These are phyloP conservation scores for Cotesia vestalis DNA, from an alignment of 1,140 invertebrate genomes.

Conservation along the genomic window DNA sequence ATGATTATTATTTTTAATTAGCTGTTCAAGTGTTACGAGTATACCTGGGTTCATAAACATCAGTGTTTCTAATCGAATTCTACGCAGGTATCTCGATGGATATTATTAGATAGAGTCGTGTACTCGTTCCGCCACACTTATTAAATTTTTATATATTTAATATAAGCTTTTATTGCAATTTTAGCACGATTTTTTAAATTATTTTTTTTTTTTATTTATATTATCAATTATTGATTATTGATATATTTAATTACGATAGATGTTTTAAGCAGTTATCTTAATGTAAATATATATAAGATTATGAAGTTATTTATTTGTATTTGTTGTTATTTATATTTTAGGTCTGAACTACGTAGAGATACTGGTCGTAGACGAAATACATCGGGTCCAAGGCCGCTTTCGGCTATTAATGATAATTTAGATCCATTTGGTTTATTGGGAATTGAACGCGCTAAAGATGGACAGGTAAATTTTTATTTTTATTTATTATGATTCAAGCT, in stretches of 20 bases:
- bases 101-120: constrained; percentile 29
- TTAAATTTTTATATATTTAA: too few relatives aligned
- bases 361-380: constrained; percentile 81
- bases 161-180: neutral
- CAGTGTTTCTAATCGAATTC: constrained; percentile 48
- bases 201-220: constrained; percentile 1
- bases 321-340: constrained; percentile 54
- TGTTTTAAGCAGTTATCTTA: neutral
- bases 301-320: neutral
- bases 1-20: constrained; percentile 42
- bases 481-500: too few relatives aligned
- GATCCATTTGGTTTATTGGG: constrained; percentile 88
- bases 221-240: constrained; percentile 1
- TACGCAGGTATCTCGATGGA: constrained; percentile 47
- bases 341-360: constrained; percentile 78
- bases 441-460: constrained; percentile 83
- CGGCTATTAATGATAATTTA: constrained; percentile 82
- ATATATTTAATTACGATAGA: neutral
- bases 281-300: neutral
- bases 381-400: constrained; percentile 82
- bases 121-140: constrained; percentile 2
- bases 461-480: constrained; percentile 69
- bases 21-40: constrained; percentile 45
- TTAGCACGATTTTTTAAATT: constrained; percentile 1
- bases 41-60: constrained; percentile 50